These are phyloP conservation scores for Eriocheir sinensis DNA, from an alignment of 1,140 invertebrate genomes.

Conservation along the genomic window DNA sequence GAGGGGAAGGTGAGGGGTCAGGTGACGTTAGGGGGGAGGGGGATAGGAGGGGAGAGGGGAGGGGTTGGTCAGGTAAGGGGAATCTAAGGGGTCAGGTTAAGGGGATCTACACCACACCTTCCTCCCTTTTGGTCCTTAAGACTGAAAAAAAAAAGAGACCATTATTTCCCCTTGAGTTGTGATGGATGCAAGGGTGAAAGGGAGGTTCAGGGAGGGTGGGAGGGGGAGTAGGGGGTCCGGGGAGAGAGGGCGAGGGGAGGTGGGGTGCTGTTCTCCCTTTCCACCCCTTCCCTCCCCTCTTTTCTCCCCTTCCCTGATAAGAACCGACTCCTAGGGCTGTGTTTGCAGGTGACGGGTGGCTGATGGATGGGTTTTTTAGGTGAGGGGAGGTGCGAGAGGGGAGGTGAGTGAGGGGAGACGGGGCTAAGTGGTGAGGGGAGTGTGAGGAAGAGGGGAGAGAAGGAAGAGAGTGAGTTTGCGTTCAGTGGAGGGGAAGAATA, in stretches of 20 bases:
- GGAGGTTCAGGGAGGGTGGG: background rate
- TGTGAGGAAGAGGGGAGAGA: background rate
- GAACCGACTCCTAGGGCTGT: background rate
- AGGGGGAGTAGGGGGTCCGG: too few species aligned
- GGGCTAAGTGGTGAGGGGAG: background rate
- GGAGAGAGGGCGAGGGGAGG: too few species aligned
- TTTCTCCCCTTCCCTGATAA: background rate
- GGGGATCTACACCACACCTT: too few species aligned
- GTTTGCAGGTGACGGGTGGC: slow-evolving; percentile 42
- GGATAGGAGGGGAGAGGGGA: background rate
- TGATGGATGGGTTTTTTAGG: slow-evolving; percentile 53
- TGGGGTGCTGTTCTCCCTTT: too few species aligned
- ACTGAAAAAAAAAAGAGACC: slow-evolving; percentile 35
- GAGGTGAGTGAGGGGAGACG: background rate
- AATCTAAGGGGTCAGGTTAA: too few species aligned
- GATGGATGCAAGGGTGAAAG: slow-evolving; percentile 49
- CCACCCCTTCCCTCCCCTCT: background rate
- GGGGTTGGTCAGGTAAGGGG: background rate
- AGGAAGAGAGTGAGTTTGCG: background rate
- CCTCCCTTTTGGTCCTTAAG: background rate
- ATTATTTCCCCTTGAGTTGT: slow-evolving; percentile 38
- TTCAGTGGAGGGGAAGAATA: background rate
- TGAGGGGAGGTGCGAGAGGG: background rate
- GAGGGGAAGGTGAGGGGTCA: background rate
- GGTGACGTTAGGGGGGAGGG: background rate